Conservation (phyloP, 2,113 vertebrate genomes). For the Sphaerodactylus townsendi region DNA sequence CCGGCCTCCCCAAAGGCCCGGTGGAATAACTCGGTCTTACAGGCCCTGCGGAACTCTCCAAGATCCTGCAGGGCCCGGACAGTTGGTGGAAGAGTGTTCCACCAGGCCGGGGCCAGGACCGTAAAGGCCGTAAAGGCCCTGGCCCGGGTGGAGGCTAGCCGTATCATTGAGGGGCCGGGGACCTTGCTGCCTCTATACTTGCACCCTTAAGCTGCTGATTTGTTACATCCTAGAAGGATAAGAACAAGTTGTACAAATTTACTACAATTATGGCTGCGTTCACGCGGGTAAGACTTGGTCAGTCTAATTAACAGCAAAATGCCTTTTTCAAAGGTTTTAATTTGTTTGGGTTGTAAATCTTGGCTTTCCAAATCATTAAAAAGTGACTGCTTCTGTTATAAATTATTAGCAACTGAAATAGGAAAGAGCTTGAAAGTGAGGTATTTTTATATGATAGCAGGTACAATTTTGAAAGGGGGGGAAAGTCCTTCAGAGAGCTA, state of each 20-base stretch:
- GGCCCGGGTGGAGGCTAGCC: too few relatives aligned
- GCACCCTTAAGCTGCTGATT: neutral
- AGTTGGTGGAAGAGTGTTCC: too few relatives aligned
- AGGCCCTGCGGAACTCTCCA: too few relatives aligned
- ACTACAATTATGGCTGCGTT: neutral
- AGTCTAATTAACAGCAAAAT: neutral
- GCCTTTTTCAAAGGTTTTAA: neutral
- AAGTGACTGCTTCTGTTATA: neutral
- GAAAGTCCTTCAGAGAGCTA: neutral
- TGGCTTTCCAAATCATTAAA: neutral
- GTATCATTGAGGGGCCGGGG: too few relatives aligned
- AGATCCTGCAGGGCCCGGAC: too few relatives aligned
- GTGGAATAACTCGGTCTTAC: too few relatives aligned
- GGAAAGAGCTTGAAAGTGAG: neutral
- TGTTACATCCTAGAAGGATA: neutral
- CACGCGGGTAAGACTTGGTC: neutral
- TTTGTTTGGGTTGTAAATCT: neutral
- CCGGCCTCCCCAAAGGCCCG: too few relatives aligned
- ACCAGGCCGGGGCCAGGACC: too few relatives aligned
- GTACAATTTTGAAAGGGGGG: neutral
- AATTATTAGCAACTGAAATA: neutral
- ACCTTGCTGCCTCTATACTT: neutral
- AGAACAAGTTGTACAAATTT: conserved; percentile 7
- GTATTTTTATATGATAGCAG: neutral
- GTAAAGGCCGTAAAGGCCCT: too few relatives aligned